A percentile compares a stretch with the other conserved stretches of the same genome.
Conservation (phyloP, 2,888 invertebrate species). For the Agriopis aurantiaria region DNA sequence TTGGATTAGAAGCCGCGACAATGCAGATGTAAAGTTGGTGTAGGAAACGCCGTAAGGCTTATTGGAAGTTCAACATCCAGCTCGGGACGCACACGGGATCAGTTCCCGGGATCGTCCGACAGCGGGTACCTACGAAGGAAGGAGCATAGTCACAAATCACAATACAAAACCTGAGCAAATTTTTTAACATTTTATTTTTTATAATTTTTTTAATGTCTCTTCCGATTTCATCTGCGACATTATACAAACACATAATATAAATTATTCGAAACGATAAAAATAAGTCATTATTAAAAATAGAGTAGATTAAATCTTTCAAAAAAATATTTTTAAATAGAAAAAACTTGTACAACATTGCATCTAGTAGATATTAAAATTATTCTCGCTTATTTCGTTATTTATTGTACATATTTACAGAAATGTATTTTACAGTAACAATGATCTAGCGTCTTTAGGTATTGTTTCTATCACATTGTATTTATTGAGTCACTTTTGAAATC, state of each 20-base stretch:
- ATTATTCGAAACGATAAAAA: conserved; percentile 85
- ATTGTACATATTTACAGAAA: conserved; percentile 85
- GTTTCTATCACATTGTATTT: conserved; percentile 83
- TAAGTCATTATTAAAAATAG: conserved; percentile 84
- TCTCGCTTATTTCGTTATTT: conserved; percentile 78
- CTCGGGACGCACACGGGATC: conserved; percentile 70
- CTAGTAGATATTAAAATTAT: conserved; percentile 77
- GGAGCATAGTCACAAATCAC: conserved; percentile 55
- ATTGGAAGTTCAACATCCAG: conserved; percentile 66
- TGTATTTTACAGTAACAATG: conserved; percentile 85
- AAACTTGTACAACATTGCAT: conserved; percentile 85
- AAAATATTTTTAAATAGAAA: conserved; percentile 81
- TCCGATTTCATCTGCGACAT: conserved; percentile 80
- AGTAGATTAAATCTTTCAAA: conserved; percentile 85
- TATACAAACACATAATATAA: conserved; percentile 85
- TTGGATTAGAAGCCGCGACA: conserved; percentile 11
- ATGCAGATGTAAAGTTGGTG: conserved; percentile 22
- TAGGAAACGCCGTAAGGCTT: conserved; percentile 8
- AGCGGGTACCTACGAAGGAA: conserved; percentile 62
- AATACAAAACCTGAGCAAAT: conserved; percentile 78
- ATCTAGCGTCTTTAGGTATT: conserved; percentile 86
- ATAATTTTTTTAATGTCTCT: conserved; percentile 84
- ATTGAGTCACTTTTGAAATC: conserved; percentile 43
- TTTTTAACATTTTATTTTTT: conserved; percentile 84
- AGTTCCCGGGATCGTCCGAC: conserved; percentile 71